Percentiles rank a stretch among this genome's conserved stretches.
Conservation (phyloP, 2,113 vertebrate species). For the Echinops telfairi region DNA sequence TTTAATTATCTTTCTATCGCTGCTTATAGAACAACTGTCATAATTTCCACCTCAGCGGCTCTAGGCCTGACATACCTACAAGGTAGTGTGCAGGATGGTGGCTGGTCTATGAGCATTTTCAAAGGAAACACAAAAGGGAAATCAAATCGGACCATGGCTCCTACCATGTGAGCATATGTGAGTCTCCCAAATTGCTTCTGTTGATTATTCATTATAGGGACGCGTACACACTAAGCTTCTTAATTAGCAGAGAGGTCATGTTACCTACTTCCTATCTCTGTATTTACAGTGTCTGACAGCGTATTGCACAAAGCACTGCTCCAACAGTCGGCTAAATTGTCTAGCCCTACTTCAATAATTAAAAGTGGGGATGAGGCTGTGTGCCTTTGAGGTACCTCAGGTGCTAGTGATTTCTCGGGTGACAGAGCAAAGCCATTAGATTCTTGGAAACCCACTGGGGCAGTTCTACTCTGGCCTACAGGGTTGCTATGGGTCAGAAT, state of each 20-base stretch:
- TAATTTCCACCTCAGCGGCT: constrained; percentile 82
- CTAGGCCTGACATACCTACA: constrained; percentile 70
- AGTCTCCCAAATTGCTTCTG: constrained; percentile 21
- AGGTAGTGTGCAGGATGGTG: neutral
- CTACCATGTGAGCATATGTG: neutral
- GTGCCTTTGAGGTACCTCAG: neutral
- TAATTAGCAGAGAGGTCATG: constrained; percentile 61
- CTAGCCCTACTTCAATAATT: constrained; percentile 22
- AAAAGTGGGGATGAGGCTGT: neutral
- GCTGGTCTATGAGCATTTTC: constrained; percentile 2
- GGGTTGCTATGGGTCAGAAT: too few relatives aligned
- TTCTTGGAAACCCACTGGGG: neutral
- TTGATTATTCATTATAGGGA: neutral
- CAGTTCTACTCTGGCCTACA: too few relatives aligned
- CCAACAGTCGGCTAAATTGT: constrained; percentile 36
- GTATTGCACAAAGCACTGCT: constrained; percentile 22
- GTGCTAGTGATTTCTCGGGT: neutral
- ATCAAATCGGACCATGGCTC: neutral
- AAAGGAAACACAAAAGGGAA: constrained; percentile 22
- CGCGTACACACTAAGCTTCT: fast-evolving
- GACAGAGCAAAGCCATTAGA: neutral
- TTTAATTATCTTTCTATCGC: constrained; percentile 86
- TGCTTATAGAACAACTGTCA: constrained; percentile 78
- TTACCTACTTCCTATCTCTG: neutral
- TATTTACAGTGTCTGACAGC: constrained; percentile 65